Evolutionary conservation across 2,113 vertebrate species (phyloP), one percentile per base, ranked within the genome.

Genomic region (Nycticryphes semicollaris): DNA sequence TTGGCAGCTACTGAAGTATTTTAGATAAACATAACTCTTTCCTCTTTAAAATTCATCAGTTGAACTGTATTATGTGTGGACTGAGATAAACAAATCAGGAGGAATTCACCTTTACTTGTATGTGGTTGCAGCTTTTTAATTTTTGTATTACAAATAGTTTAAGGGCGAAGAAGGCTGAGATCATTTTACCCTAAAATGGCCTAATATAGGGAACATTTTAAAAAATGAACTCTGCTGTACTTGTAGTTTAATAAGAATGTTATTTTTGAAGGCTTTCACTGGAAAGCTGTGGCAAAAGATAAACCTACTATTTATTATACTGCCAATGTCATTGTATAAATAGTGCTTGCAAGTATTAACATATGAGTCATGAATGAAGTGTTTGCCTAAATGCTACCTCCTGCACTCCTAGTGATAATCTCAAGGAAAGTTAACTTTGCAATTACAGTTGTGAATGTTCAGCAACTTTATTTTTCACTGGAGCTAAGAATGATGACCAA

Each of bases 251-350:
- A 70, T 81, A 47, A 93, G 68, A 47, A 67, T 3, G 12, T 78
- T 57, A 64, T 64, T 78, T 87, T 82, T 35, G 3, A 64, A 91
- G 33, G 48, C 48, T 89, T 93, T 89, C 23, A 9, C 41, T 68
- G 66, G 66, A 78, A 89, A 89, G 74, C 87, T 85, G 91, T 63
- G 53, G 33, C 30, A 79, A 75, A 93, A 92, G 84, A 84, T 86
- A 94, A 94, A 70, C 15, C 10, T 27, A 33, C 12, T 28, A 27
- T 59, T 84, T 78, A 62, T 41, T 73, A 56, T 67, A 45, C 16
- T 62, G 31, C 11, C 25, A 60, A 27, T 91, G 69, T 25, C 10
- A 33, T 76, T 84, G 31, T 64, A 66, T 79, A 78, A 87, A 72
- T 89, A 82, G 84, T n/a, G 39, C 64, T 84, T 90, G 19, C 17